These are phyloP conservation scores for Heliconius ethilla DNA, from an alignment of 2,888 invertebrate species.

Conservation along the genomic window DNA sequence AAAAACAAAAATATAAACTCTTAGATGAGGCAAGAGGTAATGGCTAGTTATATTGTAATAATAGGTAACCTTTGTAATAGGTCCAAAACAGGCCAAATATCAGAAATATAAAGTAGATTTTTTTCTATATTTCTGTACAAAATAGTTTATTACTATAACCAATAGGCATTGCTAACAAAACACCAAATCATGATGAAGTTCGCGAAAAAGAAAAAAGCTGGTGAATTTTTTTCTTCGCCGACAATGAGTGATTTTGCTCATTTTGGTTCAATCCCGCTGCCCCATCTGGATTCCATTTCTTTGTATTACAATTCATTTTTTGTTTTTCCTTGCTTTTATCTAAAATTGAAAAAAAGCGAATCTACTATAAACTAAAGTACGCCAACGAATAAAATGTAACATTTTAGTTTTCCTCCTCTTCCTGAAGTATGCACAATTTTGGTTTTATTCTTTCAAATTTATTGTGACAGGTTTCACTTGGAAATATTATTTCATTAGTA, in stretches of 20 bases:
- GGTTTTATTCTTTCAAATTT: background rate
- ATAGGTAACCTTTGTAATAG: too few relatives aligned
- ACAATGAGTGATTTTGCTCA: slow-evolving; percentile 43
- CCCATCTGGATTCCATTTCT: slow-evolving; percentile 44
- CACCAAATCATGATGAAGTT: slow-evolving; percentile 35
- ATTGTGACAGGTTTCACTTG: background rate
- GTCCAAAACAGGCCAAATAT: background rate
- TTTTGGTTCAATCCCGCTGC: slow-evolving; percentile 38
- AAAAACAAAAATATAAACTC: too few relatives aligned
- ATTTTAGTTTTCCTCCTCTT: slow-evolving; percentile 1
- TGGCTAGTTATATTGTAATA: too few relatives aligned
- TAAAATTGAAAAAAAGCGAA: slow-evolving; percentile 31
- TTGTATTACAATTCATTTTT: slow-evolving; percentile 43
- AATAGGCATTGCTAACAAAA: slow-evolving; percentile 25
- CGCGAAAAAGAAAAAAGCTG: slow-evolving; percentile 29
- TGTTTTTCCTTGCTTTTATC: slow-evolving; percentile 39
- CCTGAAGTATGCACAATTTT: background rate
- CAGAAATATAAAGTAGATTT: background rate
- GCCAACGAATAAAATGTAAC: background rate
- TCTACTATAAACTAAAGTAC: slow-evolving; percentile 1
- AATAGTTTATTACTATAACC: slow-evolving; percentile 8
- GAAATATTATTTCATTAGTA: background rate
- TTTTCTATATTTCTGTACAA: background rate
- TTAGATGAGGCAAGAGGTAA: too few relatives aligned
- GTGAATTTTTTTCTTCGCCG: slow-evolving; percentile 33